Evolutionary conservation across 2,888 invertebrate genomes (phyloP).

Genomic region (Lycocerus yunnanus): DNA sequence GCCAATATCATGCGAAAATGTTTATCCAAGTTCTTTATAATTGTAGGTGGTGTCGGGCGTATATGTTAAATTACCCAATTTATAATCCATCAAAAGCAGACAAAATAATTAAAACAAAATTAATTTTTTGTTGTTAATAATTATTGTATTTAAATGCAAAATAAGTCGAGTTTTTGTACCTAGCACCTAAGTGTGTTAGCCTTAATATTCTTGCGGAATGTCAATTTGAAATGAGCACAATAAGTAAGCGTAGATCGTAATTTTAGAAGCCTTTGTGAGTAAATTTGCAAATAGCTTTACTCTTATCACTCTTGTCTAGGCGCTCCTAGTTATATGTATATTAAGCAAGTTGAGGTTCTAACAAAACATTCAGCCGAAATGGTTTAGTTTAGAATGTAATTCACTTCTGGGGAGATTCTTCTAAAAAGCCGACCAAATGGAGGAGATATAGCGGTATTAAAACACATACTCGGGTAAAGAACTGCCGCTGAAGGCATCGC

Average conservation of each 20-base stretch:
- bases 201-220: not conserved
- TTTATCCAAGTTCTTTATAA: not conserved
- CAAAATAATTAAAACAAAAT: not conserved
- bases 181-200: not conserved
- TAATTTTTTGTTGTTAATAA: not conserved
- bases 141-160: not conserved
- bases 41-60: not conserved
- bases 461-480: conserved; percentile 24
- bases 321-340: conserved; percentile 24
- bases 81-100: not conserved
- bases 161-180: not conserved
- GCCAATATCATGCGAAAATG: conserved; percentile 8
- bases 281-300: conserved; percentile 27
- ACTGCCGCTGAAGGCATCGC: conserved; percentile 23
- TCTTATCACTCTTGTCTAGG: conserved; percentile 19
- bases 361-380: conserved; percentile 25
- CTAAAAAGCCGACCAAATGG: conserved; percentile 16
- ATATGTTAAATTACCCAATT: conserved; percentile 2
- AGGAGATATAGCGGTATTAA: conserved; percentile 25
- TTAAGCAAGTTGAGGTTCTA: conserved; percentile 1
- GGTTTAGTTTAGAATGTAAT: conserved; percentile 23
- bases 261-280: conserved; percentile 22
- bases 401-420: conserved; percentile 21
- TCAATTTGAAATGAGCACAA: not conserved
- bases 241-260: conserved; percentile 6